Conservation (phyloP, 2,113 vertebrate genomes). For the Lophius piscatorius region DNA sequence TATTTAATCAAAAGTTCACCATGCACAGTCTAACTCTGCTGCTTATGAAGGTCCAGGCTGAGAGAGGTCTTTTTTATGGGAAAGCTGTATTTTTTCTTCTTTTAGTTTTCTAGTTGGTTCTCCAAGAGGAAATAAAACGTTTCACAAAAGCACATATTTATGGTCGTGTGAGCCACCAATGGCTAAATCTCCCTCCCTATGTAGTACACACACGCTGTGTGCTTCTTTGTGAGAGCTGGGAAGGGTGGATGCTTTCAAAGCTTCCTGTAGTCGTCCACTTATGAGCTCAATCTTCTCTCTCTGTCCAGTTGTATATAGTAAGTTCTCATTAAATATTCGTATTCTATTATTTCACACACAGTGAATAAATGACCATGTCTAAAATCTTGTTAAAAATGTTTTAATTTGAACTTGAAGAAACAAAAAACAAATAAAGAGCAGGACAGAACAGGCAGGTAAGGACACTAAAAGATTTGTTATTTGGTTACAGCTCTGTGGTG, state of each 20-base stretch:
- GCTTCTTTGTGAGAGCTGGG: not conserved
- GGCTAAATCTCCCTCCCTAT: not conserved
- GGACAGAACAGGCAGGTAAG: too few species aligned
- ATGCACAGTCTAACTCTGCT: not conserved
- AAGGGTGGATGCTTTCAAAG: not conserved
- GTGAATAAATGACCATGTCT: too few species aligned
- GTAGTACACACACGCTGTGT: conserved; percentile 8
- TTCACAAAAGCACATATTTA: conserved; percentile 5
- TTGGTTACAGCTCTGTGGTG: too few species aligned
- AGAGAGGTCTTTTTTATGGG: not conserved
- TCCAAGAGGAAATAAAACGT: not conserved
- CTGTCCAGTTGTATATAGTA: too few species aligned
- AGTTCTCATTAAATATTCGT: too few species aligned
- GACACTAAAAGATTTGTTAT: too few species aligned
- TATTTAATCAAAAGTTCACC: conserved; percentile 1
- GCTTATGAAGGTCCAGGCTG: conserved; percentile 2
- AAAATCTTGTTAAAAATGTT: too few species aligned
- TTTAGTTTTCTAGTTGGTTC: conserved; percentile 8
- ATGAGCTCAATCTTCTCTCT: not conserved
- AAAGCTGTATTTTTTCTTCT: conserved; percentile 33
- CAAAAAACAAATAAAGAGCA: too few species aligned
- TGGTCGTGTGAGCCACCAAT: conserved; percentile 8
- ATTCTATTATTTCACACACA: too few species aligned
- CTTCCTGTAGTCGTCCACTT: not conserved
- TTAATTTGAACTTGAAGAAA: too few species aligned